Conservation (phyloP, 2,113 vertebrate species). For the Clarias macrocephalus region DNA sequence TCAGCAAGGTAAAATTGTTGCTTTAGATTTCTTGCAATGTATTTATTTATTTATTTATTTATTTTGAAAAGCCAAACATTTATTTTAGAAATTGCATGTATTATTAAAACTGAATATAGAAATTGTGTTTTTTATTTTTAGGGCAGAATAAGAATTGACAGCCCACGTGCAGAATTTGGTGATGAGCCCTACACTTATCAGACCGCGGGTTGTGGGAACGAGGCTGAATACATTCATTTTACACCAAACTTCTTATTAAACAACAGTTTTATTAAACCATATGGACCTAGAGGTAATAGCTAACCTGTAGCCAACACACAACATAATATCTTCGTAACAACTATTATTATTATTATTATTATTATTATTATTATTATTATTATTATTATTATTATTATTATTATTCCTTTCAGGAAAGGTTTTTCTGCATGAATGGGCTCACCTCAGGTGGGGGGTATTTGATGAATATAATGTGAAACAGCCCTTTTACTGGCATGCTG, state of each 20-base stretch:
- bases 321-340: too few relatives aligned
- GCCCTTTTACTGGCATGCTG: slow-evolving; percentile 62
- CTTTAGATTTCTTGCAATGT: too few relatives aligned
- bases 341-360: too few relatives aligned
- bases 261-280: background rate
- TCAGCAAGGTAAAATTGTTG: too few relatives aligned
- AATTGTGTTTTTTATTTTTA: too few relatives aligned
- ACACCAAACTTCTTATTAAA: background rate
- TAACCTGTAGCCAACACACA: background rate
- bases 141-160: too few relatives aligned
- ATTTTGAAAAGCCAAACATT: too few relatives aligned
- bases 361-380: too few relatives aligned
- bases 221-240: background rate
- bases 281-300: background rate
- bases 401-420: slow-evolving; percentile 59
- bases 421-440: slow-evolving; percentile 73
- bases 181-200: background rate
- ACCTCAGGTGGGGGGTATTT: slow-evolving; percentile 70
- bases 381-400: background rate
- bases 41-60: too few relatives aligned
- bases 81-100: too few relatives aligned
- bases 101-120: too few relatives aligned
- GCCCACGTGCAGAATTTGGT: background rate
- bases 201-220: background rate
- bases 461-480: slow-evolving; percentile 67